Evolutionary conservation across 2,888 invertebrate species (phyloP).

Genomic region (Lasioglossum morio): DNA sequence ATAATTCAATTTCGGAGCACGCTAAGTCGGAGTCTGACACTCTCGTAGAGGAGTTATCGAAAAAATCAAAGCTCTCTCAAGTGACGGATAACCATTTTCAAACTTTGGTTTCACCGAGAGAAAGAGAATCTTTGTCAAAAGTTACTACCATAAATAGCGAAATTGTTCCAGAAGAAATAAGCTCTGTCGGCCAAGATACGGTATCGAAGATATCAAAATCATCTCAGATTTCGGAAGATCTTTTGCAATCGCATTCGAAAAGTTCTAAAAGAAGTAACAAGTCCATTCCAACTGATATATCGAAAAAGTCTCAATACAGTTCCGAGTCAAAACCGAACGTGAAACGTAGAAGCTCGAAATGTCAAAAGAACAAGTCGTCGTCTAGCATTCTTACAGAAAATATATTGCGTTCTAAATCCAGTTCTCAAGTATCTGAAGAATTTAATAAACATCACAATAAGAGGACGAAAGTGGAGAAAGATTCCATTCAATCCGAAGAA

Average conservation of each 20-base stretch:
- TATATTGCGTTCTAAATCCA: slow-evolving; percentile 71
- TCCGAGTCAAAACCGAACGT: slow-evolving; percentile 73
- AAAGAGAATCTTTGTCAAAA: slow-evolving; percentile 50
- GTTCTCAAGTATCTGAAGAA: slow-evolving; percentile 73
- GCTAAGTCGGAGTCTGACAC: slow-evolving; percentile 80
- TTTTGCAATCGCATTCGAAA: slow-evolving; percentile 61
- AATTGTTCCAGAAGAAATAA: slow-evolving; percentile 62
- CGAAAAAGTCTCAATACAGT: slow-evolving; percentile 72
- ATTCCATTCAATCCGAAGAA: slow-evolving; percentile 55
- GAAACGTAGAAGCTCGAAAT: slow-evolving; percentile 79
- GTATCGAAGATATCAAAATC: slow-evolving; percentile 69
- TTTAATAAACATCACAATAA: slow-evolving; percentile 75
- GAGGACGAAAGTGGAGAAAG: slow-evolving; percentile 76
- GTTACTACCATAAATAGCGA: slow-evolving; percentile 44
- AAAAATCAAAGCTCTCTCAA: slow-evolving; percentile 74
- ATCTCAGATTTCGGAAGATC: slow-evolving; percentile 72
- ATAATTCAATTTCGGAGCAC: slow-evolving; percentile 70
- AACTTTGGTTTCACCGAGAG: slow-evolving; percentile 41
- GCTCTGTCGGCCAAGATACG: slow-evolving; percentile 60
- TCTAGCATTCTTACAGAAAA: slow-evolving; percentile 73
- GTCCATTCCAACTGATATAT: slow-evolving; percentile 64
- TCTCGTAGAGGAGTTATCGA: slow-evolving; percentile 80
- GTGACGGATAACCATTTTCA: slow-evolving; percentile 49
- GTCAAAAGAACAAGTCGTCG: slow-evolving; percentile 74
- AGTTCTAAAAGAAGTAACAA: slow-evolving; percentile 73